Evolutionary conservation across 2,797 vertebrate species (phyloP).

Genomic region (Synanceia verrucosa): DNA sequence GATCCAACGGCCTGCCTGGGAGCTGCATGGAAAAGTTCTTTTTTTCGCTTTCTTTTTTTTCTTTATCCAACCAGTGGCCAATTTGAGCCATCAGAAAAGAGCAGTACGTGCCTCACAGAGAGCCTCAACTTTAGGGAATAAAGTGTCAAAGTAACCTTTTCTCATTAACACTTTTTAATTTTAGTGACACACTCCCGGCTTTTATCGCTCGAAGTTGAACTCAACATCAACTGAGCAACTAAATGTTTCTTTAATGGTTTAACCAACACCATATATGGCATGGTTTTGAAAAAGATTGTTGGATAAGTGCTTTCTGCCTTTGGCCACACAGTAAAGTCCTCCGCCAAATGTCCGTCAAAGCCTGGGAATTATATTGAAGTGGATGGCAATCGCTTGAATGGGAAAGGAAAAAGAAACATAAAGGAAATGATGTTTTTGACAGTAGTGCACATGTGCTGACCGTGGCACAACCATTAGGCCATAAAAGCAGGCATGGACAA

Average conservation of each 20-base stretch:
- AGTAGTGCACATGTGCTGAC: conserved; percentile 50
- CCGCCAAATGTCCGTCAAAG: conserved; percentile 47
- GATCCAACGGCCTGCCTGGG: conserved; percentile 65
- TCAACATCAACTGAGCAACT: conserved; percentile 13
- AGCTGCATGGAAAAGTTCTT: conserved; percentile 69
- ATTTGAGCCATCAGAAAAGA: conserved; percentile 48
- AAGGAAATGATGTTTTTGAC: conserved; percentile 45
- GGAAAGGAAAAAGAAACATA: conserved; percentile 35
- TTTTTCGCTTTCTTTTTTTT: conserved; percentile 36
- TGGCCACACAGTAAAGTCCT: conserved; percentile 37
- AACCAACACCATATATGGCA: conserved; percentile 22
- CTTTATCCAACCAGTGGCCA: conserved; percentile 47
- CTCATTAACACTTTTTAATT: conserved; percentile 57
- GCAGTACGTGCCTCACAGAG: conserved; percentile 31
- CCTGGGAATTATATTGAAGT: conserved; percentile 47
- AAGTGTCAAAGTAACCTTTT: conserved; percentile 46
- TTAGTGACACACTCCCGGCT: conserved; percentile 21
- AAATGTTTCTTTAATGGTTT: conserved; percentile 30
- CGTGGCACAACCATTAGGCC: conserved; percentile 36
- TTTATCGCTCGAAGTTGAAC: conserved; percentile 22
- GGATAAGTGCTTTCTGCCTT: conserved; percentile 37
- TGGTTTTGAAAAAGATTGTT: conserved; percentile 36
- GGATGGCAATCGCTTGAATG: conserved; percentile 27
- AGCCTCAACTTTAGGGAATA: conserved; percentile 18
- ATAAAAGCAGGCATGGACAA: conserved; percentile 54